A percentile compares a stretch with the other conserved stretches of the same genome.
These are phyloP conservation scores for Artemia franciscana DNA, from an alignment of 1,140 invertebrate genomes.

Conservation along the genomic window DNA sequence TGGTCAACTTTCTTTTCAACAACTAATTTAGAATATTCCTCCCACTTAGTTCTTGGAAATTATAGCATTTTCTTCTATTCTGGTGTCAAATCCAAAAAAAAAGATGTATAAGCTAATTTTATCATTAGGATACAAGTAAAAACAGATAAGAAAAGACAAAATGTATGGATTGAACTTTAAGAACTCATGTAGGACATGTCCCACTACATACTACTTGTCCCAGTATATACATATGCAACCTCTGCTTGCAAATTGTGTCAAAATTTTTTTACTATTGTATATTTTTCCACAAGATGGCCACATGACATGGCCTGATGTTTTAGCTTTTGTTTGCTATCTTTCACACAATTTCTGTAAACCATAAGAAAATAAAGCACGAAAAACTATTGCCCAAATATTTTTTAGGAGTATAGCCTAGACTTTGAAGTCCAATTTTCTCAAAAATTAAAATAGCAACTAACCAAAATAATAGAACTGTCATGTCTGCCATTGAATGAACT, in stretches of 20 bases:
- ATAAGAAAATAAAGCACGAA: not conserved
- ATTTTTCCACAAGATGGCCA: not conserved
- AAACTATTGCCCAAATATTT: not conserved
- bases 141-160: not conserved
- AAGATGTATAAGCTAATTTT: not conserved
- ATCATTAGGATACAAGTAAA: not conserved
- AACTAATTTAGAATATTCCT: not conserved
- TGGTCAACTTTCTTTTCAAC: not conserved
- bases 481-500: not conserved
- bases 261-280: not conserved
- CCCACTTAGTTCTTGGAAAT: not conserved
- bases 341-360: not conserved
- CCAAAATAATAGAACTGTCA: not conserved
- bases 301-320: not conserved
- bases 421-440: not conserved
- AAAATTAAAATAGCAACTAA: not conserved
- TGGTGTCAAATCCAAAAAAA: too few relatives aligned
- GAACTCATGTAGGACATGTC: not conserved
- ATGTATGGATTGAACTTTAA: not conserved
- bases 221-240: not conserved
- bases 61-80: too few relatives aligned
- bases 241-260: not conserved
- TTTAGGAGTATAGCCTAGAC: not conserved
- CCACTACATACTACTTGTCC: not conserved
- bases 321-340: not conserved